phyloP scores from a whole-genome alignment of 2,113 vertebrate genomes.

The Microtus montanus region DNA sequence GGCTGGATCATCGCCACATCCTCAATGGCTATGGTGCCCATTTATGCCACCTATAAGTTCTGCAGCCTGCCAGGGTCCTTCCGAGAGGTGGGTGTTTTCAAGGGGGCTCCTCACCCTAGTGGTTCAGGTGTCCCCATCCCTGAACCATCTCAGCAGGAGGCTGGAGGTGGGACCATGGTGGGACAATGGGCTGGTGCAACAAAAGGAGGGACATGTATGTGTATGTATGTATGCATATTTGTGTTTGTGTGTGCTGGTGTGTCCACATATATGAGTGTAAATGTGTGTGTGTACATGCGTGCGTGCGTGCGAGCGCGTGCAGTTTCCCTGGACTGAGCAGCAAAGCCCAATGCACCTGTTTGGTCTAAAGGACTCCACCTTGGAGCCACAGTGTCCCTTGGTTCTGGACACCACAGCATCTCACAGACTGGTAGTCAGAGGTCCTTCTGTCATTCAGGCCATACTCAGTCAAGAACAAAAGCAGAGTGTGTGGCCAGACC shows the following conservation, averaged over 20 bases:
- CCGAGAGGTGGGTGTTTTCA: slow-evolving; percentile 85
- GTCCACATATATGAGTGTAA: fast-evolving
- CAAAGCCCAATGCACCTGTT: no score
- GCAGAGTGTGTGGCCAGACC: not conserved
- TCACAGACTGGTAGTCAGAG: not conserved
- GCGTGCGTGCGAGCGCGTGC: not conserved
- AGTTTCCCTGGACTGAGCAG: not conserved
- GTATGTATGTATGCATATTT: not conserved
- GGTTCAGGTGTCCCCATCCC: not conserved
- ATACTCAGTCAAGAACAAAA: not conserved
- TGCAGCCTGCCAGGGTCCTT: slow-evolving; percentile 89
- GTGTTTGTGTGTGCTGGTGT: not conserved
- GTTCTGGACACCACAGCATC: not conserved
- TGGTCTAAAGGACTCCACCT: no score
- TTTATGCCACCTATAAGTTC: slow-evolving; percentile 93
- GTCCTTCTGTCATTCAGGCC: no score
- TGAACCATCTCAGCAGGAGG: not conserved
- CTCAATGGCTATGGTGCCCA: slow-evolving; percentile 93
- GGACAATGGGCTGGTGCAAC: no score
- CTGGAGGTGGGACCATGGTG: not conserved
- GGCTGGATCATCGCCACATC: slow-evolving; percentile 93
- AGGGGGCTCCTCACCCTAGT: fast-evolving
- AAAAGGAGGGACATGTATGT: not conserved
- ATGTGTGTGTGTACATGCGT: not conserved
- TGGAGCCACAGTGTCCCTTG: not conserved